Base-by-base conservation (phyloP, 2,797 vertebrate species). In the Odontamblyopus rebecca region DNA sequence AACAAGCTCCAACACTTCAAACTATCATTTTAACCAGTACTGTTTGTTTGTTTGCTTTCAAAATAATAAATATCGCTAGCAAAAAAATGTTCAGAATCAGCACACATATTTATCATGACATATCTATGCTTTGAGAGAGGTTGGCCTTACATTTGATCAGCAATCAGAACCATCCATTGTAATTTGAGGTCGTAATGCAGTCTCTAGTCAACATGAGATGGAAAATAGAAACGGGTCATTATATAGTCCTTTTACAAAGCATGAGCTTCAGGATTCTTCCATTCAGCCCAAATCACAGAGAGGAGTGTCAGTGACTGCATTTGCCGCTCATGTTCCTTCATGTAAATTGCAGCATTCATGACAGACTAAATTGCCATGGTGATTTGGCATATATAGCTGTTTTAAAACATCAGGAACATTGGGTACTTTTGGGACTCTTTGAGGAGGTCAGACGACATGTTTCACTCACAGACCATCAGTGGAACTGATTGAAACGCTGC, bases 391-490 rank as follows among this genome's bases (percentile, higher is more conserved):
- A 71, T 53, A 71, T 44, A 32, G 68, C 54, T 19, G 30, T 70
- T 75, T 38, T 62, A 62, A 77, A 74, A 48, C n/a, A 5, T 4
- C 61, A 2, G 65, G 71, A 79, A 73, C 57, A 70, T 11, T 11
- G 9, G 56, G 68, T 73, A 74, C 68, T 67, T 67, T 56, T 29
- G 8, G 44, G 67, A 67, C 16, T 3, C 35, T 61, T 8, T 18
- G 18, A 62, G 66, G 74, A 71, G 75, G 73, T 83, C 73, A 68
- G 66, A 61, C 66, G 57, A 75, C 70, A 48, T 74, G 56, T 71
- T 67, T 72, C 35, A 62, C 75, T 78, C 51, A 48, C 57, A 48
- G 23, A 27, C 50, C 41, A 66, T 65, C 65, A 41, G 57, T 44
- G 67, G 71, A 70, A 77, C 70, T 71, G 69, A 80, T 12, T 76